phyloP scores from a whole-genome alignment of 2,888 invertebrate genomes.

The Melanargia galathea region DNA sequence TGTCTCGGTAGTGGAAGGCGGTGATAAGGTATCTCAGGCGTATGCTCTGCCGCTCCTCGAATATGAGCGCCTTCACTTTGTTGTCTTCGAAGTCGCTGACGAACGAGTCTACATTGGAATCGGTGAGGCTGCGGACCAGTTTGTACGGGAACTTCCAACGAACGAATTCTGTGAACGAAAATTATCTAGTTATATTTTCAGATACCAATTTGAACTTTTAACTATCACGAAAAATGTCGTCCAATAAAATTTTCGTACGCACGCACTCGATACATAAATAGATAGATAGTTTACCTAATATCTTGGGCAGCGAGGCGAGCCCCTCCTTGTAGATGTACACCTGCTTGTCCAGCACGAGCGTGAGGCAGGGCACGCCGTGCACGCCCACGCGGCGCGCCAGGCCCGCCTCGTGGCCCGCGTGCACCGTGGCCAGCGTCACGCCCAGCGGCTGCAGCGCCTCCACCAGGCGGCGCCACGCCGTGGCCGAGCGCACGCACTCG shows the following conservation, averaged over 20 bases:
- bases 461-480: constrained; percentile 91
- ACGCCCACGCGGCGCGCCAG: constrained; percentile 91
- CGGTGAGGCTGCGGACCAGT: constrained; percentile 86
- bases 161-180: constrained; percentile 87
- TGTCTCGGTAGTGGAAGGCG: constrained; percentile 92
- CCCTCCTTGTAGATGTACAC: constrained; percentile 92
- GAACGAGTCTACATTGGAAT: constrained; percentile 88
- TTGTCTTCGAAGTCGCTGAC: constrained; percentile 96
- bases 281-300: constrained; percentile 90
- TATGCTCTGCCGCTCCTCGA: constrained; percentile 89
- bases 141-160: constrained; percentile 93
- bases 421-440: constrained; percentile 88
- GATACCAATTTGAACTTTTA: no score
- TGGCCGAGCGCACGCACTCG: constrained; percentile 93
- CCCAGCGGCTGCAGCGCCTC: constrained; percentile 94
- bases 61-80: constrained; percentile 93
- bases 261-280: no score
- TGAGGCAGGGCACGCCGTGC: constrained; percentile 90
- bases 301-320: constrained; percentile 89
- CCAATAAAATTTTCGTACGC: no score
- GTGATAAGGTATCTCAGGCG: constrained; percentile 93
- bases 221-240: no score
- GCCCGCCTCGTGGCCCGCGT: constrained; percentile 91
- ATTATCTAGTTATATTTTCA: neutral
- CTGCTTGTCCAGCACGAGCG: constrained; percentile 91